phyloP scores from a whole-genome alignment of 2,113 vertebrate species.

The Spermophilus dauricus region DNA sequence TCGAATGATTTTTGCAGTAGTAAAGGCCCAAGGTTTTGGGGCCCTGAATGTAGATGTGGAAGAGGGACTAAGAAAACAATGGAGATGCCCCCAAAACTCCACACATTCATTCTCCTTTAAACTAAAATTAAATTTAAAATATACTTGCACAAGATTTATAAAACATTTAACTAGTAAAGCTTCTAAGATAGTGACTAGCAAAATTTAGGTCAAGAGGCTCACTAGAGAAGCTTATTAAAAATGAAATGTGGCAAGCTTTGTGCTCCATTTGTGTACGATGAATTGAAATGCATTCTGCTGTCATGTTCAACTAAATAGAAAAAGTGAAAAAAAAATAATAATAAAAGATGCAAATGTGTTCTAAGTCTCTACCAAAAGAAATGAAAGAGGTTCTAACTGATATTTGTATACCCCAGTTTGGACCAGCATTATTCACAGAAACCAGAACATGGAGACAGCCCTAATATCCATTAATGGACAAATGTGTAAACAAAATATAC shows the following conservation, averaged over 20 bases:
- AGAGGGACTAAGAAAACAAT: not conserved
- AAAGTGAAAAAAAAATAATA: too few relatives aligned
- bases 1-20: not conserved
- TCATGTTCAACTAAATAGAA: too few relatives aligned
- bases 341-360: not conserved
- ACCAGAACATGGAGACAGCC: not conserved
- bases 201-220: conserved; percentile 35
- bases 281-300: too few relatives aligned
- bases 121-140: not conserved
- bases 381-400: not conserved
- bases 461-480: not conserved
- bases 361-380: not conserved
- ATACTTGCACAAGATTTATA: not conserved
- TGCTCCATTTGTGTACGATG: too few relatives aligned
- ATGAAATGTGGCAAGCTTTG: not conserved
- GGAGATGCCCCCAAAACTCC: not conserved
- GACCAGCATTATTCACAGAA: not conserved
- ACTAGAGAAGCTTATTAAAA: not conserved
- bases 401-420: not conserved
- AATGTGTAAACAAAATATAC: not conserved
- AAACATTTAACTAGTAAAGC: not conserved
- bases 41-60: not conserved
- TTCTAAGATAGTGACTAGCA: not conserved
- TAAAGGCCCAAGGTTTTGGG: not conserved
- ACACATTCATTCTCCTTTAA: not conserved